Conservation (phyloP, 2,113 vertebrate genomes). For the Crypturellus undulatus region DNA sequence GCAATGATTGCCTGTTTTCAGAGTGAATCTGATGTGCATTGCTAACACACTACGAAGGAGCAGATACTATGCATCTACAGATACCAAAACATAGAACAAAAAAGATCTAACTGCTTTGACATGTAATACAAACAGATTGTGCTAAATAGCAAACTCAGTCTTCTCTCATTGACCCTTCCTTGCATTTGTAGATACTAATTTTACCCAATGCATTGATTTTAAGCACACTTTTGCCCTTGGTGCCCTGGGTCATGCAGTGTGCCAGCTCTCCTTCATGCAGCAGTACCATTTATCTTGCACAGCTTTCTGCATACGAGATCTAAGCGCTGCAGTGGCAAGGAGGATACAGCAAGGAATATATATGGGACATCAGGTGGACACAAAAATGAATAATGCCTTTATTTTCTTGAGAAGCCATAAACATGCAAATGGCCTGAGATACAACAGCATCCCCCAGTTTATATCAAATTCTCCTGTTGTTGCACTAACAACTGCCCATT, state of each 20-base stretch:
- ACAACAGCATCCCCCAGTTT: background rate
- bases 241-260: background rate
- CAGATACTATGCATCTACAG: background rate
- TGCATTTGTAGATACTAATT: background rate
- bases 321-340: background rate
- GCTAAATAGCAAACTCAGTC: background rate
- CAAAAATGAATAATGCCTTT: constrained; percentile 1
- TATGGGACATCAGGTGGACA: background rate
- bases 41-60: background rate
- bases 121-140: background rate
- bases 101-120: background rate
- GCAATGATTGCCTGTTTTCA: background rate
- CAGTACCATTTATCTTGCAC: background rate
- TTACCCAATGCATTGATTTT: background rate
- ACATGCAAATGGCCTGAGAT: background rate
- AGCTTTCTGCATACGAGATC: background rate
- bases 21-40: background rate
- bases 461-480: background rate
- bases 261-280: background rate
- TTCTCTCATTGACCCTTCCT: background rate
- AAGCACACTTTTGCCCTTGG: background rate
- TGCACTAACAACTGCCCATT: background rate
- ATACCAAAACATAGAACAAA: background rate
- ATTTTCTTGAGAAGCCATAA: background rate
- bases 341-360: background rate